Base-by-base conservation (phyloP, 2,113 vertebrate genomes). In the Columba livia region DNA sequence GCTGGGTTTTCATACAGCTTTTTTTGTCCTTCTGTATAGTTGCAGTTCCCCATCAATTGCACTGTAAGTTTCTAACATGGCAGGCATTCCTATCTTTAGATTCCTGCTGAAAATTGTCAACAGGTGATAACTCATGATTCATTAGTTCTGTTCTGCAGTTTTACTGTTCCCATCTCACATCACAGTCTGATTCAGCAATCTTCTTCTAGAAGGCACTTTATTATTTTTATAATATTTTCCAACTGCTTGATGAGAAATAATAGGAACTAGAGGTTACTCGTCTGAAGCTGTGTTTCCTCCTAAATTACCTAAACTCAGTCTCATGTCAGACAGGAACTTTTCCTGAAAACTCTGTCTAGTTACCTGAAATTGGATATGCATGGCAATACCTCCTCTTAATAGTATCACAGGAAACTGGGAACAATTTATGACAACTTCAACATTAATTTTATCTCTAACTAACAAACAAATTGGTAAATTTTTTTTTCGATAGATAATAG, bases 211-310 rank as follows among this genome's bases (percentile, higher is more conserved):
- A 58, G 31, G 24, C 5, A 44, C 6, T 74, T 66, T 67, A 92
- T 83, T 89, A 70, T 90, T 91, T 86, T n/a, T 26, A 58, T 89
- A 83, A 82, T 65, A 78, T 83, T 75, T 78, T 95, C 60, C 64
- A 70, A 7, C 6, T 44, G 7, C 9, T 86, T 90, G n/a, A 77
- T 73, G 28, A 40, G 31, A 95, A 69, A 53, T 73, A 69, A 44
- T 20, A 90, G 28, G 16, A 82, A 61, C 44, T 32, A 58, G 16
- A 31, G 40, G 47, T 47, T 86, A 86, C 47, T 86, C 77, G 66
- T 38, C 42, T 74, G 61, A 95, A 88, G 32, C 16, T 85, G 10
- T 31, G 47, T 73, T 91, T 85, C n/a, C 15, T 67, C 74, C 67
- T 36, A 73, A 40, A 83, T 88, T 44, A 40, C 31, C 54, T 66